phyloP scores from a whole-genome alignment of 1,140 invertebrate genomes.

The Phymastichus coffea region DNA sequence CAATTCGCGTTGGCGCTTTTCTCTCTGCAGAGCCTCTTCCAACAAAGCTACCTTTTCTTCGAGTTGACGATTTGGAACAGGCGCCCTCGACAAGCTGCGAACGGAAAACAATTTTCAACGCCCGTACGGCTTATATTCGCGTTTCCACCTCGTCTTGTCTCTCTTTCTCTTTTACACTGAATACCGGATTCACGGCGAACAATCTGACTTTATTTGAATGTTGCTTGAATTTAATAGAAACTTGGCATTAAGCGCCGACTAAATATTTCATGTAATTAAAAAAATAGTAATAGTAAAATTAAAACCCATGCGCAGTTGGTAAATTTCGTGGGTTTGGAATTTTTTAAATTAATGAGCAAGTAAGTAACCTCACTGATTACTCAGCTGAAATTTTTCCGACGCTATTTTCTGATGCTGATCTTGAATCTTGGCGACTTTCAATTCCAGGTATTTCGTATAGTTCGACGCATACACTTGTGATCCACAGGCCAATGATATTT shows the following conservation, averaged over 20 bases:
- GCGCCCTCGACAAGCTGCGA: neutral
- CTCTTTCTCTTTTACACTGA: neutral
- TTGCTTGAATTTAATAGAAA: no score
- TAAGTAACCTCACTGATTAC: conserved; percentile 34
- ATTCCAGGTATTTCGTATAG: conserved; percentile 37
- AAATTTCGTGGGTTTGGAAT: no score
- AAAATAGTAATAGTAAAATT: no score
- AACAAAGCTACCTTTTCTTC: conserved; percentile 14
- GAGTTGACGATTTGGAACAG: conserved; percentile 19
- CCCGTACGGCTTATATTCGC: no score
- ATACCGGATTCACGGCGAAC: no score
- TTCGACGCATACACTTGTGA: conserved; percentile 3
- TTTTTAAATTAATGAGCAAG: no score
- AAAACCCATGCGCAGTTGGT: no score
- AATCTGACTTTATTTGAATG: no score
- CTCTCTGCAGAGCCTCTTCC: neutral
- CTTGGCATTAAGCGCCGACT: no score
- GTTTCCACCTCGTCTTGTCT: no score
- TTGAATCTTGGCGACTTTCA: conserved; percentile 33
- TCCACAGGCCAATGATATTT: neutral
- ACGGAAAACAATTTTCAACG: no score
- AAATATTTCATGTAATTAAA: no score
- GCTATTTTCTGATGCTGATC: conserved; percentile 35
- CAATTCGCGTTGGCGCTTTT: neutral
- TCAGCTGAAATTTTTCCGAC: conserved; percentile 36